Evolutionary conservation across 1,140 invertebrate genomes (phyloP).

Genomic region (Plectus sambesii): DNA sequence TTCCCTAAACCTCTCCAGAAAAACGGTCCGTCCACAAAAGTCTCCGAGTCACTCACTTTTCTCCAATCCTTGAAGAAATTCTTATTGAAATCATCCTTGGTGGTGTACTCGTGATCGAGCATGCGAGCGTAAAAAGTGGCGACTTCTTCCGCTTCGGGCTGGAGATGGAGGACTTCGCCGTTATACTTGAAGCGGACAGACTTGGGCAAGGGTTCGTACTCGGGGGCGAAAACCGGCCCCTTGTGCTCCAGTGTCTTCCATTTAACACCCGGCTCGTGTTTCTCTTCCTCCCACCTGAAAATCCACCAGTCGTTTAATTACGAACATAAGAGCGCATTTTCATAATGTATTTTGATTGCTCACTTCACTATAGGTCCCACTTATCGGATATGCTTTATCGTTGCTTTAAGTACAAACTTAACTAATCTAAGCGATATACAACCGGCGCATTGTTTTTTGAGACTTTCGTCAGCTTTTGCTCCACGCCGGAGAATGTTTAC

Average conservation of each 20-base stretch:
- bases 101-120: slow-evolving; percentile 97
- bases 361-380: no score
- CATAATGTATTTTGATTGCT: no score
- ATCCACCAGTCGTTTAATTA: no score
- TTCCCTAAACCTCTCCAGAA: no score
- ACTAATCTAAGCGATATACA: no score
- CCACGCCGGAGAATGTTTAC: no score
- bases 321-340: no score
- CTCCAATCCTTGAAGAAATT: slow-evolving; percentile 82
- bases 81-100: slow-evolving; percentile 83
- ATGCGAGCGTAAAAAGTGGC: slow-evolving; percentile 95
- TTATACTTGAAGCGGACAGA: slow-evolving; percentile 84
- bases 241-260: slow-evolving; percentile 94
- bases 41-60: slow-evolving; percentile 46
- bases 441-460: no score
- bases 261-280: slow-evolving; percentile 79
- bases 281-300: slow-evolving; percentile 87
- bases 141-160: slow-evolving; percentile 74
- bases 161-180: slow-evolving; percentile 50
- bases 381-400: no score
- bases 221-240: slow-evolving; percentile 90
- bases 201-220: slow-evolving; percentile 78
- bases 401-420: no score
- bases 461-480: no score
- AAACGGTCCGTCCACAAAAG: slow-evolving; percentile 8